phyloP scores from a whole-genome alignment of 2,797 vertebrate genomes.

The Sebastes itinus region DNA sequence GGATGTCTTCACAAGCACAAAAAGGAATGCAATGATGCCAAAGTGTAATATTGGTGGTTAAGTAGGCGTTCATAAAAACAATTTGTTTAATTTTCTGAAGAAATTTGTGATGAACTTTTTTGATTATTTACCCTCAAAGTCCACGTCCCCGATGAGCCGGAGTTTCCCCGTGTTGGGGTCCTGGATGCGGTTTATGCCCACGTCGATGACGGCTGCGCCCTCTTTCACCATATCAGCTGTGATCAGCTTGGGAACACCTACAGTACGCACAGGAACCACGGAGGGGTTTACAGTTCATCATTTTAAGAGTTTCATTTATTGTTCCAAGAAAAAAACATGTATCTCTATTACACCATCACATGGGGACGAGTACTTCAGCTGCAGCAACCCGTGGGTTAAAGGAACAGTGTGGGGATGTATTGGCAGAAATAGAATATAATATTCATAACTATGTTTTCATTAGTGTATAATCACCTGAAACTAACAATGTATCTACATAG shows the following conservation, averaged over 20 bases:
- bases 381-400: neutral
- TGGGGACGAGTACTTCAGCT: neutral
- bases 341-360: neutral
- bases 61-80: neutral
- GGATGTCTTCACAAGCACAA: neutral
- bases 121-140: conserved; percentile 89
- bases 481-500: too few species aligned
- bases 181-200: conserved; percentile 90
- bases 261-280: neutral
- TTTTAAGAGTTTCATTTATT: neutral
- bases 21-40: rapidly evolving
- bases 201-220: conserved; percentile 91
- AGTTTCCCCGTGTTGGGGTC: conserved; percentile 87
- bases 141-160: conserved; percentile 90
- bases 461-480: too few species aligned
- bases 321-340: neutral
- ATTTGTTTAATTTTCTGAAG: neutral
- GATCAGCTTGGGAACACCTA: conserved; percentile 91
- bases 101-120: neutral
- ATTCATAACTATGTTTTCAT: too few species aligned
- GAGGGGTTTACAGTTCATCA: neutral
- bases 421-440: too few species aligned
- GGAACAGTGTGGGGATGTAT: too few species aligned
- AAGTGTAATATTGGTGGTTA: neutral
- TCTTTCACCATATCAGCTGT: conserved; percentile 93